A percentile compares a stretch with the other conserved stretches of the same genome.
phyloP scores from a whole-genome alignment of 2,797 vertebrate genomes.

The Mergus octosetaceus region DNA sequence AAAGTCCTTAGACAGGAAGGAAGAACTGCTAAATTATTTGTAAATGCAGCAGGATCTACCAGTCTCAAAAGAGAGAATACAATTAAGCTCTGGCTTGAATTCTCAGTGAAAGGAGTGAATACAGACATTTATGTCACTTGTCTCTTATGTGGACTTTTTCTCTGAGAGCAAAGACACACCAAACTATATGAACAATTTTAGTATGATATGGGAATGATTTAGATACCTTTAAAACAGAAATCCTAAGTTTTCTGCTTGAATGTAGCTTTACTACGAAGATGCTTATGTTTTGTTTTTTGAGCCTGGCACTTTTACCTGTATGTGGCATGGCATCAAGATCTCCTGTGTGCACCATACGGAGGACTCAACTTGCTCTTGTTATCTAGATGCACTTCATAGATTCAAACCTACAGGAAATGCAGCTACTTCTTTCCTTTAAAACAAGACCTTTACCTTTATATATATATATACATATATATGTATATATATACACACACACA shows the following conservation, averaged over 20 bases:
- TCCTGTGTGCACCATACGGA: background rate
- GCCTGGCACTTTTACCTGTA: background rate
- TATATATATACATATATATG: too few relatives aligned
- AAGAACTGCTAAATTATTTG: background rate
- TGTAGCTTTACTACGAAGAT: background rate
- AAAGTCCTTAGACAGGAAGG: background rate
- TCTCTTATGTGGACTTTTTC: background rate
- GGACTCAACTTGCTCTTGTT: background rate
- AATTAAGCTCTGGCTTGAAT: background rate
- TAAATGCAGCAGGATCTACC: background rate
- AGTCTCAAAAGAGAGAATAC: background rate
- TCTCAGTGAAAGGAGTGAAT: background rate
- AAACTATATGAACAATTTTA: background rate
- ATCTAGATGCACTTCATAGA: background rate
- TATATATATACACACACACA: too few relatives aligned
- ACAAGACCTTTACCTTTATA: background rate
- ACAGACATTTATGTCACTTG: background rate
- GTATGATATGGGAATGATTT: background rate
- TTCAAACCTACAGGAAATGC: background rate
- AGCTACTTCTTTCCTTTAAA: background rate
- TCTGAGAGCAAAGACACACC: background rate
- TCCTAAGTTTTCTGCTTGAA: background rate
- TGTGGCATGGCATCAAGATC: background rate
- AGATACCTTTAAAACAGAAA: background rate
- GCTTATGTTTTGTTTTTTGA: background rate